phyloP scores from a whole-genome alignment of 2,797 vertebrate genomes.

The Gephyroberyx darwinii region DNA sequence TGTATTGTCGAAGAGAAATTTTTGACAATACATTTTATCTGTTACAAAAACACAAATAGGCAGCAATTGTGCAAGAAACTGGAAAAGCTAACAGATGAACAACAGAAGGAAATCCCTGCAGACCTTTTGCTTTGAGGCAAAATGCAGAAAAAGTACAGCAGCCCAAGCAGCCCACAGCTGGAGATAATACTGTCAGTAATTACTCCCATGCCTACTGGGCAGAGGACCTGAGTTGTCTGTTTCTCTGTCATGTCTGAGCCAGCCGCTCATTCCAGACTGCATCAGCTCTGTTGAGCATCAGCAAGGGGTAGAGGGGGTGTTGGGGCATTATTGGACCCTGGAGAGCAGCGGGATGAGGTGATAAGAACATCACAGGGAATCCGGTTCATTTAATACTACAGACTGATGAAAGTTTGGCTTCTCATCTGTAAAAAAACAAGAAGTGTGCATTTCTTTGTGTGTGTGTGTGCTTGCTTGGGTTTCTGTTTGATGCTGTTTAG shows the following conservation, averaged over 20 bases:
- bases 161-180: slow-evolving; percentile 68
- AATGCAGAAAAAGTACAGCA: slow-evolving; percentile 51
- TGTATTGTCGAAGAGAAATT: neutral
- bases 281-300: slow-evolving; percentile 67
- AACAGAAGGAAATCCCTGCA: slow-evolving; percentile 57
- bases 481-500: slow-evolving; percentile 31
- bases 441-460: slow-evolving; percentile 35
- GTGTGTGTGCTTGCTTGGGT: slow-evolving; percentile 6
- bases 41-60: slow-evolving; percentile 11
- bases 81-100: slow-evolving; percentile 52
- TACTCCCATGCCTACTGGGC: slow-evolving; percentile 75
- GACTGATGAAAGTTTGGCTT: slow-evolving; percentile 52
- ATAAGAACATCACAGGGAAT: slow-evolving; percentile 72
- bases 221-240: slow-evolving; percentile 71
- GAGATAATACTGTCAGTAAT: slow-evolving; percentile 79
- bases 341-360: slow-evolving; percentile 72
- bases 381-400: slow-evolving; percentile 64
- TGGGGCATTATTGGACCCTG: slow-evolving; percentile 69
- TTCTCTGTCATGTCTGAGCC: slow-evolving; percentile 76
- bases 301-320: slow-evolving; percentile 40
- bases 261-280: slow-evolving; percentile 67
- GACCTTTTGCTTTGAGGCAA: slow-evolving; percentile 55
- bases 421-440: slow-evolving; percentile 56
- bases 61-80: slow-evolving; percentile 58
- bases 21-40: neutral